Evolutionary conservation across 1,140 invertebrate species (phyloP).

Genomic region (Bombyx mandarina): DNA sequence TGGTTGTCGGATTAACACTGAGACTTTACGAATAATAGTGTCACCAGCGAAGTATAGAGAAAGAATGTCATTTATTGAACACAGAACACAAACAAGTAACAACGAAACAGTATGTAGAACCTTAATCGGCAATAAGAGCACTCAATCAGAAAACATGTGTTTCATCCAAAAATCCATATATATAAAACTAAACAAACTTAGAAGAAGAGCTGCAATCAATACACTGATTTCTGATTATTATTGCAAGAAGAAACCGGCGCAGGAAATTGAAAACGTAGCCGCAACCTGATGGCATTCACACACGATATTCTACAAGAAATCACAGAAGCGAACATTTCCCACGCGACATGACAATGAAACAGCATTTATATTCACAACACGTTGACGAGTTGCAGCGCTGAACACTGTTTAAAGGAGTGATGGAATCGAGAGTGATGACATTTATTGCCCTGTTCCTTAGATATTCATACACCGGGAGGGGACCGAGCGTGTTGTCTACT

Average conservation of each 20-base stretch:
- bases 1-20: too few species aligned
- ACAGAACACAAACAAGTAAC: too few species aligned
- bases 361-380: conserved; percentile 4
- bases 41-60: too few species aligned
- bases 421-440: conserved; percentile 62
- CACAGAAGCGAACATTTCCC: neutral
- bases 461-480: conserved; percentile 63
- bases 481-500: conserved; percentile 69
- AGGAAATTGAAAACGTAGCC: neutral
- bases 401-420: conserved; percentile 16
- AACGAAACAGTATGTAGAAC: too few species aligned
- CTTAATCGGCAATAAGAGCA: neutral
- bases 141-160: conserved; percentile 6
- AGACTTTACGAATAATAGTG: too few species aligned
- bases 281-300: neutral
- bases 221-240: neutral
- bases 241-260: neutral
- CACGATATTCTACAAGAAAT: too few species aligned
- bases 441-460: conserved; percentile 66
- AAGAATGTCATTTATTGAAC: too few species aligned
- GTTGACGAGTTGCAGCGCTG: neutral
- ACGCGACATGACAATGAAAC: conserved; percentile 11
- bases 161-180: conserved; percentile 5
- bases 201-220: conserved; percentile 5
- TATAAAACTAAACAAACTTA: too few species aligned